Percentiles rank a stretch among this genome's conserved stretches.
Evolutionary conservation across 64 coral and sea anemone species (phyloP).

Genomic region (Stichodactyla helianthus): DNA sequence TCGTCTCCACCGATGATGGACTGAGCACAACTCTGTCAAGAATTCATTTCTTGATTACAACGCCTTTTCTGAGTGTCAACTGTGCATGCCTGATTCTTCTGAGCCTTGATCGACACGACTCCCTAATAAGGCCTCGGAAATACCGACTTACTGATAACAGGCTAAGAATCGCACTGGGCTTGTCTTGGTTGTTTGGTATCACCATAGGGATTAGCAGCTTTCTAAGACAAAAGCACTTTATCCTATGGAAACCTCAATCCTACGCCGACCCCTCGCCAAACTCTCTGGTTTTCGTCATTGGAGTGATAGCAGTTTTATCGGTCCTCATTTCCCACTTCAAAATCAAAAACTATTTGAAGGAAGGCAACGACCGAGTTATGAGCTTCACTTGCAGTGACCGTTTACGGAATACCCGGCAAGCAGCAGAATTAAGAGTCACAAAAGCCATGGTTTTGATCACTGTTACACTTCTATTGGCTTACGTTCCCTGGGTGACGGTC

Average conservation of each 20-base stretch:
- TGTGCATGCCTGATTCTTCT: conserved; percentile 23
- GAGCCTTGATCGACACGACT: conserved; percentile 22
- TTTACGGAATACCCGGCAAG: neutral
- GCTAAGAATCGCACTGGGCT: neutral
- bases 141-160: neutral
- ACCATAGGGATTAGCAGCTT: neutral
- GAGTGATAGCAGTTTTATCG: neutral
- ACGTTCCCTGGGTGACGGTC: conserved; percentile 10
- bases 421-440: neutral
- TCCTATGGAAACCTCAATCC: conserved; percentile 15
- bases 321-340: neutral
- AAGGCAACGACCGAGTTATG: neutral
- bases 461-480: neutral
- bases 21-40: neutral
- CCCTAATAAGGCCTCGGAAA: neutral
- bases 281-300: neutral
- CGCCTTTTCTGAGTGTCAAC: conserved; percentile 10
- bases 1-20: neutral
- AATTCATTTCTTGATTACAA: conserved; percentile 16
- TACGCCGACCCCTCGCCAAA: neutral
- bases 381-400: neutral
- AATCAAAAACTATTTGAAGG: conserved; percentile 5
- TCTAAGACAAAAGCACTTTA: neutral
- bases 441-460: conserved; percentile 17
- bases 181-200: neutral